Evolutionary conservation across 2,888 invertebrate species (phyloP), one percentile per base, ranked within the genome.

Genomic region (Biston betularia): DNA sequence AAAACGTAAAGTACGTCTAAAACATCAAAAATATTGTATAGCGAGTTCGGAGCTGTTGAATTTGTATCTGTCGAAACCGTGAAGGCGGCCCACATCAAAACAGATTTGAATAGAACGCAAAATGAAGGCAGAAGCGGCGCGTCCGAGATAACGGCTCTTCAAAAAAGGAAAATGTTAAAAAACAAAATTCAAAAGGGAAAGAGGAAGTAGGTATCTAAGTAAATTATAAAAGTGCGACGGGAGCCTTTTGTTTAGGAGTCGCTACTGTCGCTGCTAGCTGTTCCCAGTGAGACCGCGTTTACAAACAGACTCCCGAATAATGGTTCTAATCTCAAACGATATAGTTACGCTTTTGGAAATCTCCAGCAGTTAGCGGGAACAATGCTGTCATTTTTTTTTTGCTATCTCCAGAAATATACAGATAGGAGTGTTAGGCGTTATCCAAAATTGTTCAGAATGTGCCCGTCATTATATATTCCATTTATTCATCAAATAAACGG

Each of bases 211-310:
- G 75, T 82, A 80, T 80, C 84, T 86, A 85, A 88, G 88, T 89
- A 87, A 89, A 90, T 90, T 89, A 89, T 89, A 87, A 86, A 89
- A 90, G 85, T 86, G 84, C 81, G 82, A 78, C 79, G 82, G 82
- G 83, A 79, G 81, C 78, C 87, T 85, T 90, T 89, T 90, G 89
- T 89, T 86, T 86, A 80, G 82, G 79, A 77, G 72, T 76, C 79
- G 79, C 81, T 79, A 78, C 85, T 84, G 86, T 55, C 83, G 79
- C 83, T 77, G 78, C 78, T 76, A 72, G 71, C 74, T 83, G 80
- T 83, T 84, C 77, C 72, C 77, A 79, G 71, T 65, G 79, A 75
- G 75, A 79, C 79, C 79, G 79, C 79, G 79, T 83, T 82, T 78
- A 78, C 80, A 77, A 81, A 79, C 81, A 79, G 79, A 78, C 81